A percentile compares a stretch with the other conserved stretches of the same genome.
phyloP scores from a whole-genome alignment of 2,797 vertebrate genomes.

The Microcaecilia unicolor region DNA sequence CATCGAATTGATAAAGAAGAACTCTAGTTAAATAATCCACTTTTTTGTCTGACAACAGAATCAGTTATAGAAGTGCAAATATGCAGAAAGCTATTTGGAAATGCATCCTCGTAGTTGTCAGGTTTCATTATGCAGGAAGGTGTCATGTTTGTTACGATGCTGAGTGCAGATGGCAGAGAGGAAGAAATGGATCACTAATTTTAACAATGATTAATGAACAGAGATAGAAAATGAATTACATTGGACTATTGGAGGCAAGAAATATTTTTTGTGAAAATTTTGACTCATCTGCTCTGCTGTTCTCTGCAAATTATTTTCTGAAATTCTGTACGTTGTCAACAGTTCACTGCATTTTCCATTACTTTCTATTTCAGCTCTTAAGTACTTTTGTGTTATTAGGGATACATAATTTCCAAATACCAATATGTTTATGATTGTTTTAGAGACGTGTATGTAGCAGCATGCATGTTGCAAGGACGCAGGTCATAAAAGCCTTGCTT shows the following conservation, averaged over 20 bases:
- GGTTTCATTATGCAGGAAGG: slow-evolving; percentile 99
- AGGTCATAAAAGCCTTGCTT: slow-evolving; percentile 41
- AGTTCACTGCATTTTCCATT: slow-evolving; percentile 96
- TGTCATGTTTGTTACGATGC: slow-evolving; percentile 99
- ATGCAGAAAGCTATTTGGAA: slow-evolving; percentile 99
- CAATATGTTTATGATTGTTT: slow-evolving; percentile 64
- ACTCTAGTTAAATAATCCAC: slow-evolving; percentile 94
- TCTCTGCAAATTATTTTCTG: slow-evolving; percentile 79
- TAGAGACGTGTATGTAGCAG: slow-evolving; percentile 52
- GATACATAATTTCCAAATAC: slow-evolving; percentile 77
- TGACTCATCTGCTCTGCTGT: slow-evolving; percentile 92
- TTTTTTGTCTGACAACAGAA: slow-evolving; percentile 97
- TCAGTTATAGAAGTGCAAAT: slow-evolving; percentile 97
- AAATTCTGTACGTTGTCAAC: slow-evolving; percentile 96
- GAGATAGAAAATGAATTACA: slow-evolving; percentile 99
- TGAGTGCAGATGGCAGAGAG: slow-evolving; percentile 99
- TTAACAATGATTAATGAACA: slow-evolving; percentile 99
- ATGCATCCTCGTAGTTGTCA: slow-evolving; percentile 98
- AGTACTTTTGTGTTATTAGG: slow-evolving; percentile 85
- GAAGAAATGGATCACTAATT: slow-evolving; percentile 99
- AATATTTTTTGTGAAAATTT: slow-evolving; percentile 98
- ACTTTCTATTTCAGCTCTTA: slow-evolving; percentile 87
- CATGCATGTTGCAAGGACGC: slow-evolving; percentile 33
- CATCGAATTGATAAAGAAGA: slow-evolving; percentile 71
- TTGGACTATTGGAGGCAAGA: slow-evolving; percentile 97